Conservation (phyloP, 2,113 vertebrate species). For the Mixornis gularis region DNA sequence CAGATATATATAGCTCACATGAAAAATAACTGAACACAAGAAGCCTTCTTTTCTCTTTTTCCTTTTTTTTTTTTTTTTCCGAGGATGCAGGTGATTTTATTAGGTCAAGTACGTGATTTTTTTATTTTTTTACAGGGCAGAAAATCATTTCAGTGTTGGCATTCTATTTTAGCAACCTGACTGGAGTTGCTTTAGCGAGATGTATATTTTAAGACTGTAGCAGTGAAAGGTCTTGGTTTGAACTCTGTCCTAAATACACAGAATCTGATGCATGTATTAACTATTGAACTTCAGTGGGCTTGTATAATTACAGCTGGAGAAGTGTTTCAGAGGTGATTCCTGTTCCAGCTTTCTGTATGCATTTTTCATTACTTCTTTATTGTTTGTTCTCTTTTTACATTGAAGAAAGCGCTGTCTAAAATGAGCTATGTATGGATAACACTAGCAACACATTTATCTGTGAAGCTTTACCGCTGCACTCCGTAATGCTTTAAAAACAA, state of each 20-base stretch:
- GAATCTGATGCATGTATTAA: conserved; percentile 11
- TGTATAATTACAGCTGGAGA: background rate
- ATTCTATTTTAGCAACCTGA: conserved; percentile 34
- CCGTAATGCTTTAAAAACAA: conserved; percentile 13
- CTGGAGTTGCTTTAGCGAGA: background rate
- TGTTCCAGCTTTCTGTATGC: background rate
- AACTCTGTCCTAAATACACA: conserved; percentile 9
- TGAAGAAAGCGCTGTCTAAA: background rate
- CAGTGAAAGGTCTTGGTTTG: conserved; percentile 15
- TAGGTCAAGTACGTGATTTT: background rate
- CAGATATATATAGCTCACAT: conserved; percentile 19
- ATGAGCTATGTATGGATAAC: background rate
- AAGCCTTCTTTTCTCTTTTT: background rate
- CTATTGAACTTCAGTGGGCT: background rate
- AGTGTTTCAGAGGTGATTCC: background rate
- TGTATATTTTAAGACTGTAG: conserved; percentile 1
- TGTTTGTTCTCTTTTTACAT: background rate
- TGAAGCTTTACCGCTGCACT: background rate
- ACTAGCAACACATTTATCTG: conserved; percentile 3
- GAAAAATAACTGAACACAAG: background rate
- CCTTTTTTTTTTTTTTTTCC: background rate
- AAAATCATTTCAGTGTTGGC: background rate
- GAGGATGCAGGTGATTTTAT: conserved; percentile 6
- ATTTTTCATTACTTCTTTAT: background rate
- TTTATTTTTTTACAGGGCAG: conserved; percentile 4